Evolutionary conservation across 2,888 invertebrate species (phyloP), one percentile per base, ranked within the genome.

Genomic region (Aporophyla nigra): DNA sequence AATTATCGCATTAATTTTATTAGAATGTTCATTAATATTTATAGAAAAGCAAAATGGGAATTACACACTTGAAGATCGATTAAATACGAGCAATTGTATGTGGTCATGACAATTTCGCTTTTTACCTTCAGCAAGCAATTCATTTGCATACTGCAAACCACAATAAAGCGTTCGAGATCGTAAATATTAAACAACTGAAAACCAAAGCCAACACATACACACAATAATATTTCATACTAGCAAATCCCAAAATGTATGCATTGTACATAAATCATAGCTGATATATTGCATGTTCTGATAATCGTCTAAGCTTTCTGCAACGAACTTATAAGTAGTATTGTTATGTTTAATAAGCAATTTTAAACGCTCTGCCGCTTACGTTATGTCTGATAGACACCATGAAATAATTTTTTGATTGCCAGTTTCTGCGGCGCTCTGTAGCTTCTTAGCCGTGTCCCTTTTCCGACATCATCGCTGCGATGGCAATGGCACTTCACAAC

Each of bases 161-260:
- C 33, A 49, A 51, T 56, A 78, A 66, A 54, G 49, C n/a, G 66
- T 75, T 58, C 6, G 21, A 74, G 61, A 53, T 46, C 10, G n/a
- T 46, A 61, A 43, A 62, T 63, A 74, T 78, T 72, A 69, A 43
- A 70, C 56, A 62, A 53, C 27, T 16, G n/a, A 46, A 19, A 21
- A 40, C 24, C 12, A 40, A 74, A 74, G 61, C 61, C 66, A 79
- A 51, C 66, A 51, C 24, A 43, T 53, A 70, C 49, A 70, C 33
- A 70, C 56, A 74, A 40, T 70, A 46, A 70, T 62, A 49, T 80
- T 67, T 74, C 74, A 79, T 40, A 49, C n/a, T 40, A 46, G 10
- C 51, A 67, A 70, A 66, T 66, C 46, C 70, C 51, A 16, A 61
- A 79, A 71, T 80, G 61, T 70, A n/a, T 74, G 69, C 49, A 66